phyloP scores from a whole-genome alignment of 2,888 invertebrate species.

The Aphrophora alni region DNA sequence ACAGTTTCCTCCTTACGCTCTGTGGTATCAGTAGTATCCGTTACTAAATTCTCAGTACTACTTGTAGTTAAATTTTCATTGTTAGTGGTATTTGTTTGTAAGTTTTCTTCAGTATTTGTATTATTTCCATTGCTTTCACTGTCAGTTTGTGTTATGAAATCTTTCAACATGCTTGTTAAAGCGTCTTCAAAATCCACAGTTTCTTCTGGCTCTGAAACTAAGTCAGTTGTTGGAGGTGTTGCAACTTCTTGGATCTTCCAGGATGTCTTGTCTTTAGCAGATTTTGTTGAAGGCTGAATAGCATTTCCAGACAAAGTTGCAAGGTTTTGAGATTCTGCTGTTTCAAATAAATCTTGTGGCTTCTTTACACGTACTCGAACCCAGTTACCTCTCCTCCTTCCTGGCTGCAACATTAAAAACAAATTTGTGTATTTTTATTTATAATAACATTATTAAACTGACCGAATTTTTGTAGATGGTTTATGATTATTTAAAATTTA shows the following conservation, averaged over 20 bases:
- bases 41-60: neutral
- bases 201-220: conserved; percentile 24
- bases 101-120: neutral
- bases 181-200: conserved; percentile 40
- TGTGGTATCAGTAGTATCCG: neutral
- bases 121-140: conserved; percentile 25
- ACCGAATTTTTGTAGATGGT: no score
- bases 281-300: conserved; percentile 35
- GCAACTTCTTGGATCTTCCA: conserved; percentile 13
- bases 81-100: neutral
- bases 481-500: no score
- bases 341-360: conserved; percentile 71
- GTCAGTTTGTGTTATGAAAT: conserved; percentile 38
- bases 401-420: conserved; percentile 44
- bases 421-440: no score
- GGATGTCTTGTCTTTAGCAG: neutral
- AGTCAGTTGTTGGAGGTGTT: neutral
- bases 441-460: no score
- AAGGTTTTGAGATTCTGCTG: conserved; percentile 81
- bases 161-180: conserved; percentile 43
- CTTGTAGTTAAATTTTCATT: conserved; percentile 11
- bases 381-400: conserved; percentile 73
- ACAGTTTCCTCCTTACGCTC: conserved; percentile 19
- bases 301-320: conserved; percentile 54
- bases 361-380: conserved; percentile 71